Evolutionary conservation across 2,113 vertebrate genomes (phyloP).

Genomic region (Sinocyclocheilus anophthalmus): DNA sequence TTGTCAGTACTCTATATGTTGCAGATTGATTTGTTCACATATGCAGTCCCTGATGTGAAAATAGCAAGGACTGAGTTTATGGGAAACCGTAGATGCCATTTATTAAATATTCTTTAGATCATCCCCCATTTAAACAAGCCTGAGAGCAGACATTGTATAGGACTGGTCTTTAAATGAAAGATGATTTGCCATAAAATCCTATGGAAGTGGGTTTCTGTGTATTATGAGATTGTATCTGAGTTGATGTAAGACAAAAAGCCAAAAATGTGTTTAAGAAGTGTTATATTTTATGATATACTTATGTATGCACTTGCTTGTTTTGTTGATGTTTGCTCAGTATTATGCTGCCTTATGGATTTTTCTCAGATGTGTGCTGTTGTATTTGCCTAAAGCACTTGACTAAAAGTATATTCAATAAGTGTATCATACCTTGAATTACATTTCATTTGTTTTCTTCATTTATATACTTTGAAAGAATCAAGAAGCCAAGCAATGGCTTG

Average conservation of each 20-base stretch:
- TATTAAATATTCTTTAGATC: background rate
- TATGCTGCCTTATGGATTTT: background rate
- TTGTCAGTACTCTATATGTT: background rate
- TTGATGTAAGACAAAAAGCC: slow-evolving; percentile 17
- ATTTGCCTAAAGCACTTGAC: background rate
- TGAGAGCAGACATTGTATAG: background rate
- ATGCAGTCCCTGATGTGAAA: background rate
- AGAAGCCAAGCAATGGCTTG: background rate
- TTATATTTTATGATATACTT: slow-evolving; percentile 23
- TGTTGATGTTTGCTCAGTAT: slow-evolving; percentile 33
- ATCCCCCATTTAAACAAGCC: background rate
- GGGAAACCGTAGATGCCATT: background rate
- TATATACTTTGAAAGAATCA: background rate
- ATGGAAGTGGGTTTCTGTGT: background rate
- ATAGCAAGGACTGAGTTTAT: background rate
- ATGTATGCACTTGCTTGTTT: slow-evolving; percentile 15
- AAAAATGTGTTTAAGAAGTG: slow-evolving; percentile 14
- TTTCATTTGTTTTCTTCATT: background rate
- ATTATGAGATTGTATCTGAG: background rate
- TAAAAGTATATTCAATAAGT: background rate
- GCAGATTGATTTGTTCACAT: slow-evolving; percentile 4
- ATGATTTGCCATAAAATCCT: background rate
- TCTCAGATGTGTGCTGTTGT: slow-evolving; percentile 8
- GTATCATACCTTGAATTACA: background rate
- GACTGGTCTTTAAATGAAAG: background rate